Evolutionary conservation across 2,797 vertebrate species (phyloP), one percentile per base, ranked within the genome.

Genomic region (Pseudochirops cupreus): DNA sequence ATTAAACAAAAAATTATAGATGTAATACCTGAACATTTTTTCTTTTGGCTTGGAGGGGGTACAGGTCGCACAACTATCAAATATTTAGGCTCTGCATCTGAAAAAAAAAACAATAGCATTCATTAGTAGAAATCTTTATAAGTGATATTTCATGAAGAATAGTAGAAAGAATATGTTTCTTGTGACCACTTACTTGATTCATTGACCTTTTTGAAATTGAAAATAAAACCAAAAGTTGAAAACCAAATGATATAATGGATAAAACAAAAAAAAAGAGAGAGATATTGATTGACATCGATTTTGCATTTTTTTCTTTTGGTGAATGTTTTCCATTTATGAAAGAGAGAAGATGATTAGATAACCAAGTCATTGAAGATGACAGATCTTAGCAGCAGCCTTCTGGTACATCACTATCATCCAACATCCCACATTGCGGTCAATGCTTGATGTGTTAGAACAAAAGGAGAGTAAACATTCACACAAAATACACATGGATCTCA

Each of bases 1-100:
- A 33, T 96, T 33, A 94, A 33, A 91, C 53, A 89, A 33, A 55
- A 56, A 95, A 39, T 21, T 28, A 21, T n/a, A 29, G 92, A 94
- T 96, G 93, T 93, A 82, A 91, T 99, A 99, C 99, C 99, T 99
- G 99, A 99, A 96, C 99, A 99, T 31, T 98, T 98, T 90, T 99
- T 99, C 98, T 98, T 99, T 94, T 98, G 98, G 94, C 96, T 99
- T 93, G 98, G 97, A 98, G 98, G 57, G 14, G 98, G 99, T 91
- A 99, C 99, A 13, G 99, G 99, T 97, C 99, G 99, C 54, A 99
- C 99, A 0, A 99, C 99, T 53, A 99, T 99, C 92, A 99, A 98
- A 97, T 99, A 99, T 96, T 99, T 99, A 0, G 99, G 99, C 93
- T 99, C 99, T 29, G 99, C 99, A 98, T 99, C 99, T 99, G 98